Evolutionary conservation across 2,113 vertebrate species (phyloP).

Genomic region (Fulica atra): DNA sequence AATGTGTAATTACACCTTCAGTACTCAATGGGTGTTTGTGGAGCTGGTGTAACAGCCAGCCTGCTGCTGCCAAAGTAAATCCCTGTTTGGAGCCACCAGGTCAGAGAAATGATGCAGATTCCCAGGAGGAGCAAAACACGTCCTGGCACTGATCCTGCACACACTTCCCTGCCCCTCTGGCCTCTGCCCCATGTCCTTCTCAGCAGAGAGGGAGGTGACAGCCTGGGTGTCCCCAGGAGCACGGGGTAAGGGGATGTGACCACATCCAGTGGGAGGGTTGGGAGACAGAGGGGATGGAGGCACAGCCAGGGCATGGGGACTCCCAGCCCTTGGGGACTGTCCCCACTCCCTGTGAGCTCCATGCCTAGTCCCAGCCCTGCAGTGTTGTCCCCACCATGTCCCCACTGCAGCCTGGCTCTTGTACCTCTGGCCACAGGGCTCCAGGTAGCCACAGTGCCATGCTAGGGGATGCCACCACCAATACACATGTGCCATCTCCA

Average conservation of each 20-base stretch:
- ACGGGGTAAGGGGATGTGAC: background rate
- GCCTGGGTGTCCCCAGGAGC: background rate
- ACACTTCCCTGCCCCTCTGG: fast-evolving
- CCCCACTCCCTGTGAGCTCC: background rate
- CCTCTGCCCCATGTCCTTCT: background rate
- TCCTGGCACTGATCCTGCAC: background rate
- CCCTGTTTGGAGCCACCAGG: background rate
- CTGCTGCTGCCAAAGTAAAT: background rate
- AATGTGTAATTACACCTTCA: background rate
- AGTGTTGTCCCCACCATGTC: fast-evolving
- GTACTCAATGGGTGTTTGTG: background rate
- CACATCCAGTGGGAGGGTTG: fast-evolving
- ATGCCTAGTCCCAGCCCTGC: fast-evolving
- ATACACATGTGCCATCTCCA: background rate
- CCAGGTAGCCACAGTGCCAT: background rate
- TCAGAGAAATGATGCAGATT: fast-evolving
- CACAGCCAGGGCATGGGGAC: background rate
- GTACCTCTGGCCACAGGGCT: fast-evolving
- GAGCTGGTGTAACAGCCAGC: background rate
- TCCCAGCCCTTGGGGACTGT: background rate
- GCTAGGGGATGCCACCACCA: background rate
- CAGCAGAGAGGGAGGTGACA: background rate
- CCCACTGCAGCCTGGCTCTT: background rate
- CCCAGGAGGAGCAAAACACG: background rate
- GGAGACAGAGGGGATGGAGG: fast-evolving